Base-by-base conservation (phyloP, 2,888 invertebrate genomes). In the Glaucopsyche alexis region DNA sequence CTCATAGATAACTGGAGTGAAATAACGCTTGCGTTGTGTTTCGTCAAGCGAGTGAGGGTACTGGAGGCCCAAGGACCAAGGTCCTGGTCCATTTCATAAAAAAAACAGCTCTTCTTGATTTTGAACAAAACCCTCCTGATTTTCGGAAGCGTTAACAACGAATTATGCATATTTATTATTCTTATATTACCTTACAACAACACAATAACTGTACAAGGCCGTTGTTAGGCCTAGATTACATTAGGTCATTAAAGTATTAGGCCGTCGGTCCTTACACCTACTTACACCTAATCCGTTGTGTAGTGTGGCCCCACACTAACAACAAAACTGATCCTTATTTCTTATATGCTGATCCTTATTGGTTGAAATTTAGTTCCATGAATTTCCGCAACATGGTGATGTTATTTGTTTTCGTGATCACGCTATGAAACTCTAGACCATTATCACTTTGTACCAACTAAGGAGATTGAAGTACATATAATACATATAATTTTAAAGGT, bases 231-330 rank as follows among this genome's bases (percentile, higher is more conserved):
- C 29, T 14, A 29, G 13, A 11, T 60, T 6, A 60, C 6, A 55
- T 55, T 55, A 55, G 13, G 29, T 60, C 60, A 19, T 29, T 55
- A 55, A 60, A 11, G 7, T 60, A 60, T 29, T 60, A 60, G 60
- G 60, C 60, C 29, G 60, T 60, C 60, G 60, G 38, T 60, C 7
- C 60, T 60, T 60, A 60, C 60, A 13, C 13, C 60, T 60, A 60
- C 60, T 38, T 38, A 60, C 60, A 60, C 29, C 55, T 11, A 19
- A 29, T 29, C 4, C 47, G 47, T 47, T 47, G 47, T 47, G 47
- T 3, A 11, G 47, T 11, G 47, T 8, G 47, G 47, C 47, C 47
- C 47, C 47, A 13, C 47, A 47, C 47, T 47, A 8, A 13, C 47
- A 13, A 47, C 11, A 9, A 13, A 47, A 47, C 9, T 47, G 9